These are phyloP conservation scores for Agapostemon virescens DNA, from an alignment of 2,888 invertebrate genomes.

Conservation along the genomic window DNA sequence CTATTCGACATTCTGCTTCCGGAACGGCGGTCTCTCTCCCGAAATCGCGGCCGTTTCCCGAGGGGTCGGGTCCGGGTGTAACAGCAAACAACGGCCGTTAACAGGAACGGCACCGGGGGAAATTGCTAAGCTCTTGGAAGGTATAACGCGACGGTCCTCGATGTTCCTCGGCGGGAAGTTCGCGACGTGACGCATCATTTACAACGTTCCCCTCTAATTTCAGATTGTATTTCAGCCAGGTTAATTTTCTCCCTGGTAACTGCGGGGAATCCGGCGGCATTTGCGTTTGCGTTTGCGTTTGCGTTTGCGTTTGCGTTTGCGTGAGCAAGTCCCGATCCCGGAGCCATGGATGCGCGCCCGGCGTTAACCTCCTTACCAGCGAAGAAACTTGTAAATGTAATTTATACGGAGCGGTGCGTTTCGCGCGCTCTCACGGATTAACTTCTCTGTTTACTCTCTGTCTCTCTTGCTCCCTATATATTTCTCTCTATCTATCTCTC, in stretches of 20 bases:
- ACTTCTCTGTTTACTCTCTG: conserved; percentile 19
- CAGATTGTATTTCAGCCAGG: conserved; percentile 43
- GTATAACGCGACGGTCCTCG: conserved; percentile 11
- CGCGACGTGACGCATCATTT: conserved; percentile 48
- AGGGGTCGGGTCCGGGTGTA: conserved; percentile 1
- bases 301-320: neutral
- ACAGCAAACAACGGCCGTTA: conserved; percentile 35
- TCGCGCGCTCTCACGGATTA: conserved; percentile 23
- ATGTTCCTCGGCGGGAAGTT: conserved; percentile 30
- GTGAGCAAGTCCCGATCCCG: neutral
- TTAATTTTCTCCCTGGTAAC: conserved; percentile 41
- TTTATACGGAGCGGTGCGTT: conserved; percentile 35
- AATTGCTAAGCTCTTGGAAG: conserved; percentile 37
- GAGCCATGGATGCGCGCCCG: neutral
- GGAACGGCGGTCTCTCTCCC: neutral
- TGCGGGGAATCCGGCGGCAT: conserved; percentile 8
- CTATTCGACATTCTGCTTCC: conserved; percentile 16
- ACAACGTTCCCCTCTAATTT: conserved; percentile 45
- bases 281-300: neutral
- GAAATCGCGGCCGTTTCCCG: conserved; percentile 3
- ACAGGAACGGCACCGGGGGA: conserved; percentile 28
- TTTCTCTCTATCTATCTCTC: neutral
- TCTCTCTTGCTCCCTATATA: neutral
- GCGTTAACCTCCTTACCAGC: conserved; percentile 42
- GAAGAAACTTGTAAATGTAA: conserved; percentile 53